A percentile compares a stretch with the other conserved stretches of the same genome.
Evolutionary conservation across 2,113 vertebrate genomes (phyloP).

Genomic region (Rhinoptilus africanus): DNA sequence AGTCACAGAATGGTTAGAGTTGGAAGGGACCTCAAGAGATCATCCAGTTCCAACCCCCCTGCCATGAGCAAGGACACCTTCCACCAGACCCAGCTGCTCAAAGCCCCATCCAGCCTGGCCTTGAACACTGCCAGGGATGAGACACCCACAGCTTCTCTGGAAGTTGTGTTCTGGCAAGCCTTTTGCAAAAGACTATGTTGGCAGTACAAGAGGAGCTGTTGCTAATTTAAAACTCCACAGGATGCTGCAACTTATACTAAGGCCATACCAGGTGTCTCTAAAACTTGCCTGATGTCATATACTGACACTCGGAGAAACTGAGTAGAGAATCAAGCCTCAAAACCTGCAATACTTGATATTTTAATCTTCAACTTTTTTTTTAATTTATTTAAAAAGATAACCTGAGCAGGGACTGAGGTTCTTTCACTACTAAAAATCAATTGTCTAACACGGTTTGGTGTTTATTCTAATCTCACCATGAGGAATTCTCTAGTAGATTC

Average conservation of each 20-base stretch:
- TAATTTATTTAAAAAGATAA: background rate
- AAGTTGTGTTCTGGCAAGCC: background rate
- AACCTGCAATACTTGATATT: background rate
- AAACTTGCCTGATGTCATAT: background rate
- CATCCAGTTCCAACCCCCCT: background rate
- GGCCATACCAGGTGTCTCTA: background rate
- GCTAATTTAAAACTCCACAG: background rate
- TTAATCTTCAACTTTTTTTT: background rate
- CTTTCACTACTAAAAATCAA: background rate
- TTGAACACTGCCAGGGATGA: background rate
- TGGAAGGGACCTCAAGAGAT: background rate
- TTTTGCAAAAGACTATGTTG: background rate
- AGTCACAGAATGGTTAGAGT: background rate
- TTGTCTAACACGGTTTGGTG: background rate
- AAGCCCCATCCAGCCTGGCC: background rate
- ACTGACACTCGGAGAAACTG: background rate
- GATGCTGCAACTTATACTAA: background rate
- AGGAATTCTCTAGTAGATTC: background rate
- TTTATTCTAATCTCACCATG: background rate
- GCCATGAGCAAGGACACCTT: background rate
- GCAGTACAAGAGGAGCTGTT: background rate
- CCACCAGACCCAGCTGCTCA: background rate
- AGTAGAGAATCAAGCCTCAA: background rate
- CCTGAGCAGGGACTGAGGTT: background rate
- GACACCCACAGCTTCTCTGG: background rate